A percentile compares a stretch with the other conserved stretches of the same genome.
phyloP scores from a whole-genome alignment of 2,797 vertebrate species.

The Phaenicophaeus curvirostris region DNA sequence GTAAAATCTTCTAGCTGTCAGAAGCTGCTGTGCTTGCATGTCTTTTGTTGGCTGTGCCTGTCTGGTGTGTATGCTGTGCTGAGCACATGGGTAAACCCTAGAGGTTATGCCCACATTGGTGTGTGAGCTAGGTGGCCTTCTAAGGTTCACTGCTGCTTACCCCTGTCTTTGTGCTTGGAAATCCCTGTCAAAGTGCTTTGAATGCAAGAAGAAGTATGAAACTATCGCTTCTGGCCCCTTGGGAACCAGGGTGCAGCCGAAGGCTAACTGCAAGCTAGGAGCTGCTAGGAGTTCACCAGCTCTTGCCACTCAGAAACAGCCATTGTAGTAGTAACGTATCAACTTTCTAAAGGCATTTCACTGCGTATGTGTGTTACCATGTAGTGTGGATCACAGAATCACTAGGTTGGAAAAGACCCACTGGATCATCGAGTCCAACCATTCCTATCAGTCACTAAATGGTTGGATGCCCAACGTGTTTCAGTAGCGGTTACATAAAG shows the following conservation, averaged over 20 bases:
- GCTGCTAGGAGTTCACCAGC: background rate
- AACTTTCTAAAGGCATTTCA: background rate
- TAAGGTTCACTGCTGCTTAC: background rate
- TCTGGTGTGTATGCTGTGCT: fast-evolving
- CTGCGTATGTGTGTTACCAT: background rate
- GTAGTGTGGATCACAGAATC: no score
- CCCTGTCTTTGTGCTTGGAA: background rate
- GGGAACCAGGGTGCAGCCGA: background rate
- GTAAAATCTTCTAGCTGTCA: background rate
- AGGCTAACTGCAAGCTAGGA: background rate
- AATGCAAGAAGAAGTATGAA: background rate
- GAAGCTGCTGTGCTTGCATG: background rate
- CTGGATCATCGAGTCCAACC: no score
- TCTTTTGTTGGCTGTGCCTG: background rate
- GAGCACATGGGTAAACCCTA: background rate
- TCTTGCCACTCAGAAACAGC: background rate
- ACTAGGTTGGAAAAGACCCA: no score
- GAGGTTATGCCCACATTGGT: background rate
- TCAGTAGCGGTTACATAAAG: background rate
- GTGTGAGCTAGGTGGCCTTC: background rate
- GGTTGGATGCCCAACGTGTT: background rate
- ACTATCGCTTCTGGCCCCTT: background rate
- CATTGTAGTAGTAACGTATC: background rate
- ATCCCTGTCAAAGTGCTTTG: background rate
- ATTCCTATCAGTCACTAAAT: no score